Evolutionary conservation across 2,113 vertebrate species (phyloP), one percentile per base, ranked within the genome.

Genomic region (Proteles cristata): DNA sequence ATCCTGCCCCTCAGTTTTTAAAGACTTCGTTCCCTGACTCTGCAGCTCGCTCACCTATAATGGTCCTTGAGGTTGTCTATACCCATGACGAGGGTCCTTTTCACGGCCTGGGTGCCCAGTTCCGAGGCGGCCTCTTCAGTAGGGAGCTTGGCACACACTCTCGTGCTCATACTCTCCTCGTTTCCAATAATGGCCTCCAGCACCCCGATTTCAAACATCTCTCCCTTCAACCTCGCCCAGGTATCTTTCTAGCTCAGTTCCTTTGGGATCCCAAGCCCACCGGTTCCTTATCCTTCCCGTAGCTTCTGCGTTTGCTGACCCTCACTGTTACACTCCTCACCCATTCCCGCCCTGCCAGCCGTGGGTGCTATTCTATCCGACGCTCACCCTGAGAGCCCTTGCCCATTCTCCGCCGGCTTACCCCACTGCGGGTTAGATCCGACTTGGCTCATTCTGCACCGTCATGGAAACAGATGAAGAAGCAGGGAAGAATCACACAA

Each of bases 141-240:
- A 10, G 4, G 53, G 55, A 11, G 71, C 68, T 12, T 16, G 65
- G 93, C 17, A n/a, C 33, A 15, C 50, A 21, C 71, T n/a, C 73
- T 19, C 2, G 11, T 10, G 16, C 55, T 50, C 53, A 17, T 1
- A 9, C 17, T 19, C 21, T 11, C 14, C 53, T n/a, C 9, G 0
- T 19, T n/a, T n/a, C 86, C 68, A 14, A 7, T 8, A 14, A 14
- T 6, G 23, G 8, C 81, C 84, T 4, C 33, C 26, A 9, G 4
- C 50, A 9, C 66, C 43, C 53, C 66, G 7, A 2, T 23, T 19
- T 25, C 53, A 17, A 81, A 26, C 76, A 6, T 55, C 39, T 73
- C 33, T 50, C 68, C 55, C n/a, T 74, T 58, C 12, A 0, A 65
- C 43, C 21, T 16, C 9, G 17, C 10, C 50, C 11, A 55, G 19